Percentiles rank a stretch among this genome's conserved stretches.
phyloP scores from a whole-genome alignment of 2,113 vertebrate genomes.

The Notothenia rossii region DNA sequence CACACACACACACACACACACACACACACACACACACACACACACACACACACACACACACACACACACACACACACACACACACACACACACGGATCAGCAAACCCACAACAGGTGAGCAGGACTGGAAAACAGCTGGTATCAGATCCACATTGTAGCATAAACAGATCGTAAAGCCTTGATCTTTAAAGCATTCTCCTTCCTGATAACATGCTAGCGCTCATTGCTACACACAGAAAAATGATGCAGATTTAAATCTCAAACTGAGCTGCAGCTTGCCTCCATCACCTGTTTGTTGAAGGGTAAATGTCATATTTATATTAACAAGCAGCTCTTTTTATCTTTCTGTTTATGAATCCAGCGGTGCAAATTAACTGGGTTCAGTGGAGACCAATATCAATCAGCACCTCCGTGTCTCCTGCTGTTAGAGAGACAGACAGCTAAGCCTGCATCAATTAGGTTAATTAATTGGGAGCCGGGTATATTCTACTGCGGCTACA shows the following conservation, averaged over 20 bases:
- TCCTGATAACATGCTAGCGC: background rate
- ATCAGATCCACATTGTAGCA: too few species aligned
- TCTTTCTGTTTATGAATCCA: constrained; percentile 10
- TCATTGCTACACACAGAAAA: constrained; percentile 4
- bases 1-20: too few species aligned
- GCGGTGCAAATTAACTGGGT: constrained; percentile 10
- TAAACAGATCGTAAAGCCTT: too few species aligned
- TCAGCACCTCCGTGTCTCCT: background rate
- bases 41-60: too few species aligned
- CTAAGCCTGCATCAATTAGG: constrained; percentile 54
- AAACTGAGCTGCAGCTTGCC: constrained; percentile 6
- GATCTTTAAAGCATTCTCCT: background rate
- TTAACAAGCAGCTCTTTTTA: constrained; percentile 11
- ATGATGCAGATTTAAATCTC: constrained; percentile 9
- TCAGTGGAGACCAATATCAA: constrained; percentile 25
- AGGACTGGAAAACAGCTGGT: background rate
- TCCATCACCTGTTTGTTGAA: constrained; percentile 18
- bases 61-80: too few species aligned
- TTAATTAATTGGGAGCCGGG: constrained; percentile 59
- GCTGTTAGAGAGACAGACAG: constrained; percentile 27
- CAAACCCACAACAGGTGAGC: constrained; percentile 3
- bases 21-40: too few species aligned
- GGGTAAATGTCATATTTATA: constrained; percentile 17
- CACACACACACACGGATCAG: background rate
- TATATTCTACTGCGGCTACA: constrained; percentile 46